Base-by-base conservation (phyloP, 2,888 invertebrate species). In the Diadromus collaris region DNA sequence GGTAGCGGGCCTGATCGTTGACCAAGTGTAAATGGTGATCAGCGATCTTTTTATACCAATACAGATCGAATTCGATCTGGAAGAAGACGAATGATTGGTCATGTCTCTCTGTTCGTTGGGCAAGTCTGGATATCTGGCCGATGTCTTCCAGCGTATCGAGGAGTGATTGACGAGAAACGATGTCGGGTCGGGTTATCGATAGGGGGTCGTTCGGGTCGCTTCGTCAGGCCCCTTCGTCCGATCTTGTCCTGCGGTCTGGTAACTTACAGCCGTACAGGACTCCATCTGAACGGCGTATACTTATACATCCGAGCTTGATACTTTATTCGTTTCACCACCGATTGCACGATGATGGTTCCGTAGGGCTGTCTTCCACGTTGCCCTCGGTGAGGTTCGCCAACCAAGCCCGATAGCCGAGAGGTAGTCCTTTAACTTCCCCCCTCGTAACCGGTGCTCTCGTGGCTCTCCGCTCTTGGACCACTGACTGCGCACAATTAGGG, bases 401-500 rank as follows among this genome's bases (percentile, higher is more conserved):
- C 27, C 38, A 16, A 19, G 27, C 29, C 63, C 16, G 61, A 61
- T 32, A 54, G 29, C 19, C 56, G 56, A 64, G 78, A 69, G 73
- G 64, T 13, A 73, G 51, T 60, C 61, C 48, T 70, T 74, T 58
- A 29, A 38, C 56, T 70, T 70, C 69, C 65, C 44, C 69, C 65
- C 44, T 61, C 27, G 58, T 54, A 27, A 32, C 38, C 34, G 41
- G 16, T 46, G 54, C 56, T 64, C 73, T 65, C 51, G 61, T 67
- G 44, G 61, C 83, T 69, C 74, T 69, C 74, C 54, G 67, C 68
- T 44, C 69, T 56, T 82, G 84, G 88, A 88, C 88, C 88, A 84
- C 88, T 89, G 87, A 87, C 88, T 87, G 88, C 81, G 88, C 88
- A 88, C 88, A 89, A 89, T 89, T 89, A 88, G 88, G 86, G 78